These are phyloP conservation scores for Ondatra zibethicus DNA, from an alignment of 2,113 vertebrate genomes.

Conservation along the genomic window DNA sequence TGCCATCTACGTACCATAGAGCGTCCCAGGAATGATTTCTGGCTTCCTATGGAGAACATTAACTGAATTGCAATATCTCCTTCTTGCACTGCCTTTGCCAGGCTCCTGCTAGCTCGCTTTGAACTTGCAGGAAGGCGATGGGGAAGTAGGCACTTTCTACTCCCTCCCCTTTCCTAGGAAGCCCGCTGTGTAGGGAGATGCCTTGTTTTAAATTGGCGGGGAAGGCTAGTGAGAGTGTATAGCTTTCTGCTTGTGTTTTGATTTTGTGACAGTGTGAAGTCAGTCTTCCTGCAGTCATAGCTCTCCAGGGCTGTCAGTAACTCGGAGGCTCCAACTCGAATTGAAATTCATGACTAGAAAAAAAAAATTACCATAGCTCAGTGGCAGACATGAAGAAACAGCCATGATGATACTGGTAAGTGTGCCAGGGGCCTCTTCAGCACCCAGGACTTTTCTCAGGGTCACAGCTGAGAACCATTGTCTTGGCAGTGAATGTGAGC, in stretches of 20 bases:
- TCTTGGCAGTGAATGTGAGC: constrained; percentile 46
- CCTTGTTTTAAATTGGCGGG: constrained; percentile 77
- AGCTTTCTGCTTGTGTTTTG: constrained; percentile 72
- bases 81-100: constrained; percentile 29
- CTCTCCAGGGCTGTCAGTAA: constrained; percentile 82
- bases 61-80: constrained; percentile 56
- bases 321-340: constrained; percentile 80
- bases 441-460: constrained; percentile 55
- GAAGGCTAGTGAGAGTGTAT: constrained; percentile 29
- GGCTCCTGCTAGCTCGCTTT: constrained; percentile 53
- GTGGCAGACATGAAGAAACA: constrained; percentile 85
- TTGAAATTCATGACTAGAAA: constrained; percentile 83
- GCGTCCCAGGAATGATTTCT: constrained; percentile 48
- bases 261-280: constrained; percentile 81
- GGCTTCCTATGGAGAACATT: constrained; percentile 61
- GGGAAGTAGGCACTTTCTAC: neutral
- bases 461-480: constrained; percentile 51
- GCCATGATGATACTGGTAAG: constrained; percentile 81
- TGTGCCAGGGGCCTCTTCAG: constrained; percentile 76
- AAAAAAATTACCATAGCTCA: constrained; percentile 85
- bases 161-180: constrained; percentile 46
- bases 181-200: constrained; percentile 67
- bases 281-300: constrained; percentile 68
- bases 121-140: constrained; percentile 42
- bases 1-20: neutral